A percentile compares a stretch with the other conserved stretches of the same genome.
Conservation (phyloP, 2,888 invertebrate species). For the Molorchus minor region DNA sequence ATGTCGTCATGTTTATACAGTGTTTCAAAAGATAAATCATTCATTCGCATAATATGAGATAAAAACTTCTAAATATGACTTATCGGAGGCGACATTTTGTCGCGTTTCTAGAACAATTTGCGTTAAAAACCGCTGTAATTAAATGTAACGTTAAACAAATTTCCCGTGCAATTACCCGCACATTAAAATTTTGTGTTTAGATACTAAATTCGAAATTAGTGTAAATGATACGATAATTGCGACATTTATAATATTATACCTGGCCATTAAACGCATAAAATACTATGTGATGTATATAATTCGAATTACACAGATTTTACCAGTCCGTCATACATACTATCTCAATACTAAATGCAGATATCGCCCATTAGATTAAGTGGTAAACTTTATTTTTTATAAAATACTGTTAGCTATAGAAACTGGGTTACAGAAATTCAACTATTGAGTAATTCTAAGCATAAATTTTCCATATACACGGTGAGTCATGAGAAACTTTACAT, state of each 20-base stretch:
- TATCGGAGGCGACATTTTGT: constrained; percentile 31
- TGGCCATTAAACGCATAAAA: constrained; percentile 12
- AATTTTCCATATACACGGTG: no score
- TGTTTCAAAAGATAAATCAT: constrained; percentile 11
- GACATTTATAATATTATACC: background rate
- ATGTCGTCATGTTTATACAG: constrained; percentile 9
- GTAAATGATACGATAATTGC: constrained; percentile 7
- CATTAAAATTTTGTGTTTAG: constrained; percentile 5
- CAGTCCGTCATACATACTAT: no score
- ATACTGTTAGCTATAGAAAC: no score
- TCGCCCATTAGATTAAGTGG: no score
- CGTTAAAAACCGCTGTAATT: constrained; percentile 15
- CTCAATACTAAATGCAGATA: no score
- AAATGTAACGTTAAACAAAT: constrained; percentile 9
- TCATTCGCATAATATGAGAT: constrained; percentile 22
- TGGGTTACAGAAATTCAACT: no score
- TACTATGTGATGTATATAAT: constrained; percentile 5
- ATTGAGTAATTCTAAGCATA: no score
- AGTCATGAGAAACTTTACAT: no score
- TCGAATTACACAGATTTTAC: background rate
- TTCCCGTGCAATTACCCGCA: constrained; percentile 6
- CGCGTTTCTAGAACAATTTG: constrained; percentile 24
- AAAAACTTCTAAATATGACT: constrained; percentile 28
- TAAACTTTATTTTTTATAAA: no score
- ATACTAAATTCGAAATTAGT: constrained; percentile 13